Base-by-base conservation (phyloP, 2,113 vertebrate species). In the Rostratula benghalensis region DNA sequence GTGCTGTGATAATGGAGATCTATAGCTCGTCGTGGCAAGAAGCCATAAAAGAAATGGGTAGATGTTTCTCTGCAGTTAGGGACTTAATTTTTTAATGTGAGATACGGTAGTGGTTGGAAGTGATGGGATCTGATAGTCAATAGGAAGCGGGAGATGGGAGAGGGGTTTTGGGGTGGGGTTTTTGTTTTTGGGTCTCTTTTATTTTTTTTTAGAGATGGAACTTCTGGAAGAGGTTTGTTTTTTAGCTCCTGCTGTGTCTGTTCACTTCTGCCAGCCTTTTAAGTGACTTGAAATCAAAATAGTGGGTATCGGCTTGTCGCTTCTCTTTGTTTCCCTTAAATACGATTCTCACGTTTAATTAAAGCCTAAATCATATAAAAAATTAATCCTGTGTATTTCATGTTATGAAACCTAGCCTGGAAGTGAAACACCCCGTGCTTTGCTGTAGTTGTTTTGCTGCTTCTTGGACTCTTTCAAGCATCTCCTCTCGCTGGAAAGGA, bases 1-100 rank as follows among this genome's bases (percentile, higher is more conserved):
- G 91, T 10, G 6, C 83, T 2, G 56, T 35, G 90, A 73, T 95
- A 94, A 96, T 95, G 90, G 94, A 91, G 95, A 95, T 87, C 39
- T 39, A 96, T 94, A 4, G 70, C 87, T 89, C 7, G 35, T 65
- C 73, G 91, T 85, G 85, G 88, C 90, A 90, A 94, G 96, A 45
- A 93, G 95, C 94, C 65, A 78, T 95, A 94, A 97, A 95, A 95
- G 90, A 94, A 95, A 94, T 87, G 79, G 90, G 83, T 1, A 69
- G 79, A 83, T 86, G 85, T 80, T 93, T 93, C 92, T 69, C 79
- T 70, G 87, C 93, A 60, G 81, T 89, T 93, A 95, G n/a, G 91
- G 92, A 95, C 94, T 97, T 96, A 92, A 96, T 96, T 97, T 97
- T 95, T 95, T 96, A 91, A 97, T 91, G 94, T 87, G 91, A 95